phyloP scores from a whole-genome alignment of 92 coral and sea anemone species.

The Epizoanthus rinbou region DNA sequence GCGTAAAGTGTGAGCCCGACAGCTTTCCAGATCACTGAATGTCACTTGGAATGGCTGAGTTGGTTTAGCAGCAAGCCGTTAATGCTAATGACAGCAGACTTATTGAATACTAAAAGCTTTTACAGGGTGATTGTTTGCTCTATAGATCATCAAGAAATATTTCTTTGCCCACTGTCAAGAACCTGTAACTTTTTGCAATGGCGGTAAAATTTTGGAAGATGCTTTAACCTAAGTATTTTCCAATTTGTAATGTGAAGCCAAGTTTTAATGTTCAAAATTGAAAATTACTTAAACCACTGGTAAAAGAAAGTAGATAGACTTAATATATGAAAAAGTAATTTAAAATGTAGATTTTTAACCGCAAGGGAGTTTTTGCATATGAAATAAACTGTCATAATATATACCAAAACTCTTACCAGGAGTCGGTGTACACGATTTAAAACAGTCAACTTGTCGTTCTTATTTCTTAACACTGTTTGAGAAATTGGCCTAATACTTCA shows the following conservation, averaged over 20 bases:
- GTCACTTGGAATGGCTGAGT: conserved; percentile 4
- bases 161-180: conserved; percentile 6
- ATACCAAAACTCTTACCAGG: neutral
- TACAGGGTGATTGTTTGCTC: conserved; percentile 2
- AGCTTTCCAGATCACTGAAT: neutral
- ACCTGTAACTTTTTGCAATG: neutral
- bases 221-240: neutral
- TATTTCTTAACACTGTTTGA: neutral
- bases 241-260: neutral
- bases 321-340: conserved; percentile 8
- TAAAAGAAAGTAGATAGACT: neutral
- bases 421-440: neutral
- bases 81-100: conserved; percentile 26
- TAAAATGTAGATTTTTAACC: conserved; percentile 23
- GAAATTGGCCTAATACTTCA: neutral
- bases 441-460: no score
- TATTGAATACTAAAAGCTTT: conserved; percentile 31
- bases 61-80: conserved; percentile 1
- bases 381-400: neutral
- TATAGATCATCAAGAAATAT: neutral
- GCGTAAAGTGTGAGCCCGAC: neutral
- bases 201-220: neutral
- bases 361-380: conserved; percentile 3
- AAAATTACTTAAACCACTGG: neutral
- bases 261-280: neutral